These are phyloP conservation scores for Sphyrna mokarran DNA, from an alignment of 2,113 vertebrate species.

Conservation along the genomic window DNA sequence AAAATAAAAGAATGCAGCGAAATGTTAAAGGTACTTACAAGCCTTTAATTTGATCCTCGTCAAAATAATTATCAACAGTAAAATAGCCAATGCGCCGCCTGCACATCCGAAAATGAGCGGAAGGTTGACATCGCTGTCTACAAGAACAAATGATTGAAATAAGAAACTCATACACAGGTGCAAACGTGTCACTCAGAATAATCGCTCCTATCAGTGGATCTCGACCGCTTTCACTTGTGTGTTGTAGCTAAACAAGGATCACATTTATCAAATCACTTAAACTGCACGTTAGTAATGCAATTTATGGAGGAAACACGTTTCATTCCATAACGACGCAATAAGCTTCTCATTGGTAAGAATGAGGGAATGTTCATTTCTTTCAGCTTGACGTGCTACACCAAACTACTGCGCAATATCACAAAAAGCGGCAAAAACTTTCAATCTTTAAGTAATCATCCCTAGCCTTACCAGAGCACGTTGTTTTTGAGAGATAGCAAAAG, in stretches of 20 bases:
- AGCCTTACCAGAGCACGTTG: background rate
- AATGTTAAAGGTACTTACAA: background rate
- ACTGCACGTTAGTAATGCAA: background rate
- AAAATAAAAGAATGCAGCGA: background rate
- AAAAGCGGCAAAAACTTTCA: background rate
- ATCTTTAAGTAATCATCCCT: background rate
- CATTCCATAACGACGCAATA: background rate
- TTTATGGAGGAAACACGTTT: background rate
- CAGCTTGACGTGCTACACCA: background rate
- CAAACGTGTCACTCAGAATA: background rate
- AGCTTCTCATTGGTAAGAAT: background rate
- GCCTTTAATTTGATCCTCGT: background rate
- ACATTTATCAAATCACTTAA: background rate
- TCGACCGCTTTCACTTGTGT: background rate
- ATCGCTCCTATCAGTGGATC: background rate
- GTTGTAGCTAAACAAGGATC: background rate
- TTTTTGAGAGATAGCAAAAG: background rate
- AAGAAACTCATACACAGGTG: background rate
- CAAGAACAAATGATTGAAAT: background rate
- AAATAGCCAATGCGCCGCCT: background rate
- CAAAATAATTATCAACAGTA: background rate
- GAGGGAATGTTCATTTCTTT: background rate
- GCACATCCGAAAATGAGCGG: background rate
- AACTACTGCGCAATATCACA: background rate
- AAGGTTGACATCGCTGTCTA: background rate